Evolutionary conservation across 1,140 invertebrate species (phyloP).

Genomic region (Drosophila oshimai): DNA sequence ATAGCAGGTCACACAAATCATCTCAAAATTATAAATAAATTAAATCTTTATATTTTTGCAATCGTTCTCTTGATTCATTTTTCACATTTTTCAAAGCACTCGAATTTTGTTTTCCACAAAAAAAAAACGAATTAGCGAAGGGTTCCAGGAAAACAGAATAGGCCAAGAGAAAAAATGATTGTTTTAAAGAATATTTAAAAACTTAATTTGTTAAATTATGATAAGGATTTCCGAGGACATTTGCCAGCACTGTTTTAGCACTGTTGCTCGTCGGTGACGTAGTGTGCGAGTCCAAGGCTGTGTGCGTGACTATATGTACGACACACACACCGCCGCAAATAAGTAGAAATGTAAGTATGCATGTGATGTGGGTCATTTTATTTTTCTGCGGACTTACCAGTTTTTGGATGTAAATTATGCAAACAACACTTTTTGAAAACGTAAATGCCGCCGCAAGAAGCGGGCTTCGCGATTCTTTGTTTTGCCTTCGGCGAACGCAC

Average conservation of each 20-base stretch:
- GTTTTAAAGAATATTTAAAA: not conserved
- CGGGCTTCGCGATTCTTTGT: not conserved
- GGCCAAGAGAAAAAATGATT: not conserved
- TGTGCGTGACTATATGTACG: conserved; percentile 23
- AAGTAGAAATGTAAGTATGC: conserved; percentile 18
- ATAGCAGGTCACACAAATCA: not conserved
- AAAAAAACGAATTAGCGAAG: too few species aligned
- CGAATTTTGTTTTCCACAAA: too few species aligned
- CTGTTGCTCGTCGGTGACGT: conserved; percentile 37
- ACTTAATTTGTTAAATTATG: not conserved
- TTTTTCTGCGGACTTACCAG: conserved; percentile 36
- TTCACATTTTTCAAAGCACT: too few species aligned
- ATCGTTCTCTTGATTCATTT: not conserved
- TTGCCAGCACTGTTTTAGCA: conserved; percentile 21
- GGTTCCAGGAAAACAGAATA: not conserved
- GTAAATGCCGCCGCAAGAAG: not conserved
- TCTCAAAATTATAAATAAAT: not conserved
- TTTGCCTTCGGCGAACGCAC: conserved; percentile 24
- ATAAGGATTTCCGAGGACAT: not conserved
- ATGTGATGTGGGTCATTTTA: conserved; percentile 52
- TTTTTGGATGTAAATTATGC: conserved; percentile 23
- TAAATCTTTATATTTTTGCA: not conserved
- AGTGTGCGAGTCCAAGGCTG: conserved; percentile 1
- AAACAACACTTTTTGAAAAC: conserved; percentile 16
- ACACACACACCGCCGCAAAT: not conserved